Evolutionary conservation across 2,113 vertebrate genomes (phyloP), one percentile per base, ranked within the genome.

Genomic region (Rhombomys opimus): DNA sequence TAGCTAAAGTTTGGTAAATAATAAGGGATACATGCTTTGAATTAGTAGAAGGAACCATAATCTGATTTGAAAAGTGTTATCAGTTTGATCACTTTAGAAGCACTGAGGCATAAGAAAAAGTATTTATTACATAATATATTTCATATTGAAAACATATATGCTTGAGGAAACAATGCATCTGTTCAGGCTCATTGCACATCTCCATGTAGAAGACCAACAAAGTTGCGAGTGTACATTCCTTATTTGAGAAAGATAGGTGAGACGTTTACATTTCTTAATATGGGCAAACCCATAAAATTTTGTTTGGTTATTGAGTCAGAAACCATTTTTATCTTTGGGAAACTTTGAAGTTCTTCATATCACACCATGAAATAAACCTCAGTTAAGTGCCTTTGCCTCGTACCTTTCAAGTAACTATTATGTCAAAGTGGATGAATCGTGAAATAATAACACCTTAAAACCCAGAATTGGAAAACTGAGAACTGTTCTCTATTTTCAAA

Each of bases 211-310:
- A 87, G 2, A 95, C 35, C 17, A 89, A 85, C 50, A 54, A 23
- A 41, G 0, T 35, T 70, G n/a, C 5, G 25, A 59, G 84, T 65
- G 61, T 81, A 50, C 8, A 30, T 35, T 63, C 17, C n/a, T 11
- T 91, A 87, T 80, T 61, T 95, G 77, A 93, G 27, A 0, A 1
- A 89, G 52, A 73, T 65, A 9, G 35, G n/a, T 52, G 23, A 52
- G 52, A 50, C 30, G 70, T 54, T 76, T 90, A 78, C 17, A 93
- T 82, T 96, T 96, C 65, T 95, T 92, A 90, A 81, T n/a, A 82
- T 10, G 92, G 15, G 27, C 2, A 95, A 93, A 95, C 85, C 57
- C 8, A 59, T 94, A 84, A 95, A 91, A 78, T 57, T 67, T 90
- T 93, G n/a, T 38, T 61, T 35, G 81, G 27, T 86, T 73, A 50